A percentile compares a stretch with the other conserved stretches of the same genome.
Evolutionary conservation across 1,140 invertebrate species (phyloP).

Genomic region (Pseudomyrmex dendroicus): DNA sequence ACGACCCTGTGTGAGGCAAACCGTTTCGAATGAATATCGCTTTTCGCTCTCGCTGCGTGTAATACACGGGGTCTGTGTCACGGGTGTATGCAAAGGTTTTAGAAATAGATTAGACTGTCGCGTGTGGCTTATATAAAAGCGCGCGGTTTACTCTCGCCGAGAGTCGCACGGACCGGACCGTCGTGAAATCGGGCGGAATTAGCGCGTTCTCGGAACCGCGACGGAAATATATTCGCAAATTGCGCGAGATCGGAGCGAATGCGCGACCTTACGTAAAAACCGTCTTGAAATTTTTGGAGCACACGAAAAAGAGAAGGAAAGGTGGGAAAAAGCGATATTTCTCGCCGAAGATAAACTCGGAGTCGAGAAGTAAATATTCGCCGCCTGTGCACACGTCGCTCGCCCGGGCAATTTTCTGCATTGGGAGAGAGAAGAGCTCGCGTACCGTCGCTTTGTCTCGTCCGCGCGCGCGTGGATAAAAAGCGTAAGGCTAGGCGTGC

Average conservation of each 20-base stretch:
- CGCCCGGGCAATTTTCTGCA: constrained; percentile 15
- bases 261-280: neutral
- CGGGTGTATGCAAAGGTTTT: neutral
- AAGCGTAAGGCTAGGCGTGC: neutral
- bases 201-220: neutral
- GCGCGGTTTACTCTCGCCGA: neutral
- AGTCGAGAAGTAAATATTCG: constrained; percentile 1
- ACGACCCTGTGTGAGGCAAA: constrained; percentile 22
- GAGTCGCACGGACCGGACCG: constrained; percentile 27
- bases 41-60: neutral
- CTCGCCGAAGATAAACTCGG: neutral
- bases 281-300: neutral
- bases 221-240: constrained; percentile 9
- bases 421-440: neutral
- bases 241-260: constrained; percentile 27
- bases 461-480: constrained; percentile 25
- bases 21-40: constrained; percentile 36
- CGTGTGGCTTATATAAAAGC: neutral
- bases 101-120: constrained; percentile 43
- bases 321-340: neutral
- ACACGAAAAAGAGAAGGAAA: neutral
- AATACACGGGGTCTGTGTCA: no score
- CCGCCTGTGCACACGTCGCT: neutral
- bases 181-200: constrained; percentile 29
- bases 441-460: constrained; percentile 49